These are phyloP conservation scores for Chionis minor DNA, from an alignment of 2,113 vertebrate species.

Conservation along the genomic window DNA sequence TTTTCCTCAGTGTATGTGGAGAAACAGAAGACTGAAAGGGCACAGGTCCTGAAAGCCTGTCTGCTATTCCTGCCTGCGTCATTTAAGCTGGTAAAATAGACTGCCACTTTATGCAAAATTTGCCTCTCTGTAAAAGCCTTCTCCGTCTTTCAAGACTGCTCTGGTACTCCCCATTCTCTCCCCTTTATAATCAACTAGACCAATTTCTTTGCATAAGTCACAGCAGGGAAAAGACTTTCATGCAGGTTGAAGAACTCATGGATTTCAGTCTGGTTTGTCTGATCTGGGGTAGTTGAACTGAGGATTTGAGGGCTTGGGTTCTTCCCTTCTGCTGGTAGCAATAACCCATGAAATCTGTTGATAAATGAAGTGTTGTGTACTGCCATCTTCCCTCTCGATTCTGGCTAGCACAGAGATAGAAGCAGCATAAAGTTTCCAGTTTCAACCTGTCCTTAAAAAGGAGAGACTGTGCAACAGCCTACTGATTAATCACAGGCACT, in stretches of 20 bases:
- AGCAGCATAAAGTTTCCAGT: not conserved
- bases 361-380: not conserved
- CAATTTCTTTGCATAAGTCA: not conserved
- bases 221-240: not conserved
- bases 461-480: not conserved
- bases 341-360: not conserved
- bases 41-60: not conserved
- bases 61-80: not conserved
- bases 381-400: not conserved
- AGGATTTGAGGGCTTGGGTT: not conserved
- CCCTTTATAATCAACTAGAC: not conserved
- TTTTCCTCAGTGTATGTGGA: not conserved
- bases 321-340: not conserved
- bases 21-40: not conserved
- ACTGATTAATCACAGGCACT: constrained; percentile 13
- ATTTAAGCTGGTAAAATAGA: not conserved
- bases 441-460: not conserved
- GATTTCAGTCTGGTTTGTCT: not conserved
- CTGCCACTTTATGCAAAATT: not conserved
- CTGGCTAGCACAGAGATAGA: not conserved
- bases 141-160: not conserved
- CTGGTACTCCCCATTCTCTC: not conserved
- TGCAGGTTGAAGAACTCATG: not conserved
- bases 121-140: not conserved
- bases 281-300: not conserved